Percentiles rank a stretch among this genome's conserved stretches.
phyloP scores from a whole-genome alignment of 2,797 vertebrate genomes.

The Emys orbicularis region DNA sequence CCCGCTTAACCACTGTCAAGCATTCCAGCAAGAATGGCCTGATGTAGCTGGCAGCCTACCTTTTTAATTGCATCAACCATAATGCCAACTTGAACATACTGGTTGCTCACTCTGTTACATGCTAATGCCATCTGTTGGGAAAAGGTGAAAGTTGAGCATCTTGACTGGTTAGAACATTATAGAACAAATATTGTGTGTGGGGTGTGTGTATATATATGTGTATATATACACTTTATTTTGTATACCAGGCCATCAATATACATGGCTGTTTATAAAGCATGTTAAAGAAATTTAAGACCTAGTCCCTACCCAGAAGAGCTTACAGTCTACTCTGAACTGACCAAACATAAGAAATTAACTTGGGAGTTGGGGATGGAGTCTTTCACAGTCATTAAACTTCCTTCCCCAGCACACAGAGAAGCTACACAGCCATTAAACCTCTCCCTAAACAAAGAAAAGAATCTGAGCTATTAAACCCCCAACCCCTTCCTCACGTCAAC shows the following conservation, averaged over 20 bases:
- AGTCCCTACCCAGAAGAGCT: not conserved
- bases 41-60: not conserved
- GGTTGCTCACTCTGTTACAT: not conserved
- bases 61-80: not conserved
- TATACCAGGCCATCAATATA: not conserved
- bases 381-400: not conserved
- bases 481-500: no score
- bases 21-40: not conserved
- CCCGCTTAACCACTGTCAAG: not conserved
- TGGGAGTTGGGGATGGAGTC: not conserved
- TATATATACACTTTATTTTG: no score
- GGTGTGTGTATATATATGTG: no score
- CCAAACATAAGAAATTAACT: not conserved
- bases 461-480: not conserved
- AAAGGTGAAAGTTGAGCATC: not conserved
- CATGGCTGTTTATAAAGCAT: not conserved
- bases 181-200: no score
- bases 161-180: not conserved
- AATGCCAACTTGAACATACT: not conserved
- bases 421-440: not conserved
- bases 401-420: not conserved
- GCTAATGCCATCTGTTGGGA: not conserved
- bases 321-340: not conserved
- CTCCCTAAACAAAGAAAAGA: not conserved
- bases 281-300: not conserved